Evolutionary conservation across 2,888 invertebrate genomes (phyloP), one percentile per base, ranked within the genome.

Genomic region (Steinernema hermaphroditum): DNA sequence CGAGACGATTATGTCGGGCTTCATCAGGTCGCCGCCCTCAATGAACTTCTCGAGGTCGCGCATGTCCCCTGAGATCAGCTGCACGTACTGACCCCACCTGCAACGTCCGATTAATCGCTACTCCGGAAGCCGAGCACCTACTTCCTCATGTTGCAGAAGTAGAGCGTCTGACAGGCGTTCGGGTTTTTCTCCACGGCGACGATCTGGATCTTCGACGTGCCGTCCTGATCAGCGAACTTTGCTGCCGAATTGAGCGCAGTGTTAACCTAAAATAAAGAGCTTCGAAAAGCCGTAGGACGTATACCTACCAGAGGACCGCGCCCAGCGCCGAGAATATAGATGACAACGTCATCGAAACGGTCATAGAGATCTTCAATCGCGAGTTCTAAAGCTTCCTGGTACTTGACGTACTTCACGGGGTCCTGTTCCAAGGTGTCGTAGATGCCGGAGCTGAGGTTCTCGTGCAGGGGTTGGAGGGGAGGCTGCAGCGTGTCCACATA

Each of bases 391-490:
- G 85, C 85, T 9, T 54, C 43, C 62, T 75, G 69, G 78, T 89
- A 89, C 72, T 87, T 86, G 1, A 85, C 91, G 88, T 98, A 98
- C 87, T 99, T 98, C 1, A 94, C 90, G 14, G 94, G 94, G 89
- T 99, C 98, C 86, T 93, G 93, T 88, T 99, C 98, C 89, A 99
- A 99, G 27, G 94, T 92, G 90, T 96, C 96, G 87, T 99, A 99
- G 0, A 96, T 95, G 84, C 93, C 92, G 14, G 93, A 93, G 87
- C 96, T 96, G 74, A 99, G 90, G 88, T 98, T 94, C 86, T 98
- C 96, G 86, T 93, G 92, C 4, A 98, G 89, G 0, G 98, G 98
- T 88, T 98, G 94, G 69, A 96, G 88, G 1, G 85, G 94, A 93
- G 82, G 91, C 77, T 80, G 69, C 43, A 72, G 16, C 2, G 62